These are phyloP conservation scores for Tipula helvola DNA, from an alignment of 2,888 invertebrate species.

Conservation along the genomic window DNA sequence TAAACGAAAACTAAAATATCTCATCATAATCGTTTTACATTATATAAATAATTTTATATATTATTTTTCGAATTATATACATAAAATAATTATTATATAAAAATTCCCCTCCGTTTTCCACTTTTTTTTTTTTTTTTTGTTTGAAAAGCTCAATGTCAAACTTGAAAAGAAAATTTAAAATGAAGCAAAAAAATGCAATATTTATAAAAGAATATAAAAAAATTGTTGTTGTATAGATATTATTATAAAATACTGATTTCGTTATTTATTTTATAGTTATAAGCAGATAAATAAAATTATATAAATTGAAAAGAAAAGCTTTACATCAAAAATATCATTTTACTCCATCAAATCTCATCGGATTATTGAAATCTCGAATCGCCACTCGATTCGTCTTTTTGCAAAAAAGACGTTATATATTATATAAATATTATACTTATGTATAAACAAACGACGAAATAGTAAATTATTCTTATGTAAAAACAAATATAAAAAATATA, in stretches of 20 bases:
- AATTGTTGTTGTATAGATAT: background rate
- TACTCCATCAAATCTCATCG: background rate
- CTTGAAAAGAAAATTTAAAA: background rate
- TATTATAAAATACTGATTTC: background rate
- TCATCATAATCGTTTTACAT: background rate
- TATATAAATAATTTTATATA: background rate
- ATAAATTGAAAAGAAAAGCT: background rate
- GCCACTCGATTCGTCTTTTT: background rate
- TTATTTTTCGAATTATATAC: background rate
- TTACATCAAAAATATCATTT: background rate
- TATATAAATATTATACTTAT: background rate
- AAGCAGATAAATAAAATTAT: background rate
- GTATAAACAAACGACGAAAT: background rate
- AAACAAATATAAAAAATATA: background rate
- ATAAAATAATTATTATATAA: background rate
- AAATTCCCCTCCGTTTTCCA: background rate
- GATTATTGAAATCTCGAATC: background rate
- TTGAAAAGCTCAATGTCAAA: background rate
- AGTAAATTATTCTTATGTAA: background rate
- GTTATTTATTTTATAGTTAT: background rate
- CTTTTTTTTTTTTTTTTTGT: background rate
- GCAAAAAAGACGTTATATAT: background rate
- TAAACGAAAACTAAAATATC: slow-evolving; percentile 16
- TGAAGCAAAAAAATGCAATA: background rate
- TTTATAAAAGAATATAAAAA: background rate